Conservation (phyloP, 2,113 vertebrate genomes). For the Sapayoa aenigma region DNA sequence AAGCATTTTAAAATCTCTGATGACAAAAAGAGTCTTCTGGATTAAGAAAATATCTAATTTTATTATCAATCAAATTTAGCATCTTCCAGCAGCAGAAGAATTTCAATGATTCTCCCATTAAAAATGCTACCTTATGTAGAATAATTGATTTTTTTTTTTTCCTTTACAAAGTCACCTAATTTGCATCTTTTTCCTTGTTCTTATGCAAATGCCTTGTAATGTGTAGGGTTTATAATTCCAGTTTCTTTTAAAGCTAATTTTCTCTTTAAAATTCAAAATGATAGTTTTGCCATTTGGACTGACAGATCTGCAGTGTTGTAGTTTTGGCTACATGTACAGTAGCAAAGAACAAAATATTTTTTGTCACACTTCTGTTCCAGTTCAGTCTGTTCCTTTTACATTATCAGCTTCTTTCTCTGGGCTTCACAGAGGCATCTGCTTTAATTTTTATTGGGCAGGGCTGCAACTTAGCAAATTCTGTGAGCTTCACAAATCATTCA, state of each 20-base stretch:
- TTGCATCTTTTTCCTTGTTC: not conserved
- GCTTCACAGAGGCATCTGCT: constrained; percentile 29
- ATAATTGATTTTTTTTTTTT: rapidly evolving
- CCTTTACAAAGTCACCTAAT: not conserved
- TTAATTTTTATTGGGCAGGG: constrained; percentile 32
- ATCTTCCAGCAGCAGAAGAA: not conserved
- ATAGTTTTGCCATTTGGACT: constrained; percentile 31
- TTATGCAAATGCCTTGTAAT: not conserved
- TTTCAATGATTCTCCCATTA: not conserved
- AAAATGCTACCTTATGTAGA: not conserved
- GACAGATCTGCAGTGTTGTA: constrained; percentile 50
- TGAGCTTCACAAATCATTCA: constrained; percentile 35
- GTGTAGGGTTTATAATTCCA: not conserved
- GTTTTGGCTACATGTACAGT: constrained; percentile 57
- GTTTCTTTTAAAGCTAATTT: not conserved
- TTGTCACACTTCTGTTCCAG: constrained; percentile 51
- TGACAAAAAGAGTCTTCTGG: not conserved
- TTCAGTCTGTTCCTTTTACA: constrained; percentile 58
- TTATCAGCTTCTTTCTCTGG: constrained; percentile 32
- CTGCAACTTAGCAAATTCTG: not conserved
- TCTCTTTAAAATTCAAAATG: not conserved
- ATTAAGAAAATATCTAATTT: not conserved
- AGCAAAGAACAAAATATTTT: constrained; percentile 63
- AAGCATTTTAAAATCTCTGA: not conserved
- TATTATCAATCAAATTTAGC: not conserved